Percentiles rank a stretch among this genome's conserved stretches.
These are phyloP conservation scores for Tiliacea citrago DNA, from an alignment of 2,888 invertebrate genomes.

Conservation along the genomic window DNA sequence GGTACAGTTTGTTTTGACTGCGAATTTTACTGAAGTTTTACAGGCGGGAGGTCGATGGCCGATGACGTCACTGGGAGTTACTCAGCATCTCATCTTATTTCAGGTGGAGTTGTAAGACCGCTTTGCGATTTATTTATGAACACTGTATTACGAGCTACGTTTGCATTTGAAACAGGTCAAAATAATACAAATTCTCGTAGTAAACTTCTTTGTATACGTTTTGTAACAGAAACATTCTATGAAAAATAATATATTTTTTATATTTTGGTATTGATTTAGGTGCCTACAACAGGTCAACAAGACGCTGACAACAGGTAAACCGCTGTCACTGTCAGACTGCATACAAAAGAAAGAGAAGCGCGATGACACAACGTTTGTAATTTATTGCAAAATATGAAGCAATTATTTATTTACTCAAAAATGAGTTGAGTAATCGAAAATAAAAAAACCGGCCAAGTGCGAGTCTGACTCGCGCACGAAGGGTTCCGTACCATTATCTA, in stretches of 20 bases:
- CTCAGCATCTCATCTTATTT: constrained; percentile 67
- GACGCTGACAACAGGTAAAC: no score
- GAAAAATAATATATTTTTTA: background rate
- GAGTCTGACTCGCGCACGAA: no score
- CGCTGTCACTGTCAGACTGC: no score
- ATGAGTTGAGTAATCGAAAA: no score
- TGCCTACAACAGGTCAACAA: background rate
- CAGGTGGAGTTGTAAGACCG: constrained; percentile 57
- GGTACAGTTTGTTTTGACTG: constrained; percentile 84
- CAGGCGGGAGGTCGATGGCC: constrained; percentile 80
- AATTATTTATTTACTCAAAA: no score
- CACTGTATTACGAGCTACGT: constrained; percentile 22
- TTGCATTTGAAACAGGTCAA: constrained; percentile 31
- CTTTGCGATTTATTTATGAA: constrained; percentile 44
- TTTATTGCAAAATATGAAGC: no score
- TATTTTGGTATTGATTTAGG: background rate
- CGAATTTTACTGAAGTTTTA: constrained; percentile 84
- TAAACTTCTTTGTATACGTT: constrained; percentile 22
- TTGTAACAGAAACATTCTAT: constrained; percentile 14
- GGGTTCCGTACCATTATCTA: no score
- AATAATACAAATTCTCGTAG: constrained; percentile 18
- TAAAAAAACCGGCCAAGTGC: no score
- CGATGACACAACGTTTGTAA: no score
- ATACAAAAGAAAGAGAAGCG: no score
- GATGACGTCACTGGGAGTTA: constrained; percentile 81